Evolutionary conservation across 2,888 invertebrate genomes (phyloP), one percentile per base, ranked within the genome.

Genomic region (Allophyes oxyacanthae): DNA sequence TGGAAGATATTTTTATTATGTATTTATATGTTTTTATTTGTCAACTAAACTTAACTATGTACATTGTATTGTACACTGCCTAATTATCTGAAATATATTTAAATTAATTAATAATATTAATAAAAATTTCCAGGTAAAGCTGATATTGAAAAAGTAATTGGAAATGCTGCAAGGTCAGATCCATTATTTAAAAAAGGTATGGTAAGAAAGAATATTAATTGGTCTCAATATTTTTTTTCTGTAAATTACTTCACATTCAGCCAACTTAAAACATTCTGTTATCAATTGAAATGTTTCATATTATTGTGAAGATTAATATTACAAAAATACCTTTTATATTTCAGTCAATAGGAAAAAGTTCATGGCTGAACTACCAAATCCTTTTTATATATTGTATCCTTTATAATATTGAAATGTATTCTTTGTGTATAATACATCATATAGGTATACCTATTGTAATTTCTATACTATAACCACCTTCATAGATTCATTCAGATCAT

Each of bases 171-270:
- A 8, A 62, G 64, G 57, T 52, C 45, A 10, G 81, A 91, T 57
- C 79, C 84, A 41, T 56, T 62, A 32, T 91, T 92, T 43, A 86
- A 81, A 64, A 90, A 63, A 90, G 91, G 92, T 93, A 88, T 44
- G 40, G 3, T 40, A 15, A 10, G 6, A 38, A 20, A 14, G 7
- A 25, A 13, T 13, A 13, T 11, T 4, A 11, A 5, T 25, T 25
- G 25, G 3, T 25, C 3, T 25, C 3, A 25, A n/a, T n/a, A n/a
- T n/a, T n/a, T n/a, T n/a, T n/a, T n/a, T n/a, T n/a, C n/a, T n/a
- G n/a, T n/a, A n/a, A n/a, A n/a, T n/a, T n/a, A n/a, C n/a, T n/a
- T n/a, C n/a, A n/a, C n/a, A n/a, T n/a, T n/a, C n/a, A n/a, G n/a
- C n/a, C n/a, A n/a, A n/a, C n/a, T n/a, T n/a, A n/a, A n/a, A n/a